Evolutionary conservation across 2,888 invertebrate genomes (phyloP).

Genomic region (Barypeithes pellucidus): DNA sequence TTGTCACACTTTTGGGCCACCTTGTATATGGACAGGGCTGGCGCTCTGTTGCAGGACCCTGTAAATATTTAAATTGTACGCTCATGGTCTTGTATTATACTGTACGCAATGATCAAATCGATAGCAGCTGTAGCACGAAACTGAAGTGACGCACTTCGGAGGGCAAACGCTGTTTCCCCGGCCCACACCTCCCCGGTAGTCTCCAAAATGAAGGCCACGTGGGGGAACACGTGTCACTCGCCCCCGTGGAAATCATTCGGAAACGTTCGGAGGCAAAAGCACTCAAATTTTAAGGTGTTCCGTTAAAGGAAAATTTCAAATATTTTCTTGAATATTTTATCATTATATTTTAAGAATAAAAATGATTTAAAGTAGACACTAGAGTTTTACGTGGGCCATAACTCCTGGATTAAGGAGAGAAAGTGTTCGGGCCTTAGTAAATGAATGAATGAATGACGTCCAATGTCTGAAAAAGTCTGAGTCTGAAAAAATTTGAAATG

Average conservation of each 20-base stretch:
- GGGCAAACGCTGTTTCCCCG: constrained; percentile 61
- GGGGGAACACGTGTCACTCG: constrained; percentile 67
- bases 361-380: constrained; percentile 16
- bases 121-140: constrained; percentile 64
- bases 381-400: constrained; percentile 24
- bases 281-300: constrained; percentile 46
- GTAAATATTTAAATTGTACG: constrained; percentile 33
- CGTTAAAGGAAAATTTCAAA: constrained; percentile 33
- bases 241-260: constrained; percentile 65
- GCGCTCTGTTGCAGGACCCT: no score
- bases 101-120: constrained; percentile 63
- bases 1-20: no score
- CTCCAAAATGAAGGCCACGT: constrained; percentile 66
- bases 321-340: constrained; percentile 43
- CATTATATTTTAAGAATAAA: constrained; percentile 2
- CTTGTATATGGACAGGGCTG: no score
- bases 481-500: no score
- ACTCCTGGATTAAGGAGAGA: neutral
- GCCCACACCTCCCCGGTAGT: constrained; percentile 52
- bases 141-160: constrained; percentile 68
- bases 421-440: neutral
- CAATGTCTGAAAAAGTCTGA: no score
- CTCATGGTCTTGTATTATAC: constrained; percentile 55
- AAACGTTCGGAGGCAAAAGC: constrained; percentile 62
- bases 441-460: no score